Evolutionary conservation across 2,113 vertebrate genomes (phyloP).

Genomic region (Microcebus murinus): DNA sequence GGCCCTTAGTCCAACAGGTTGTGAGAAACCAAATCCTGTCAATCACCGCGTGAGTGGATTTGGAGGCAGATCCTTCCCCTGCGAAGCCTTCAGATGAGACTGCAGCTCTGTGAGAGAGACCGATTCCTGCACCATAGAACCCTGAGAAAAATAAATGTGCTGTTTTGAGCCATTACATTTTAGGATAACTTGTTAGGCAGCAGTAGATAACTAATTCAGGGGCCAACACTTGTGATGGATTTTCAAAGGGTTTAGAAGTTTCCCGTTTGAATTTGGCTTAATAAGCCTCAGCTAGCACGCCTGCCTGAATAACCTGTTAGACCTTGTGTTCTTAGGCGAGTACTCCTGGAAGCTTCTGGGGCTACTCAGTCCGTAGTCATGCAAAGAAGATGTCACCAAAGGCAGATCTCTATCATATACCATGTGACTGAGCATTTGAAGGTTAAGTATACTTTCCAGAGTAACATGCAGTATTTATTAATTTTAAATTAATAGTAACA

Average conservation of each 20-base stretch:
- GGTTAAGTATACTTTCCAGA: not conserved
- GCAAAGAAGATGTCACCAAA: not conserved
- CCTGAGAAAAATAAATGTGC: not conserved
- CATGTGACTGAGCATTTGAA: not conserved
- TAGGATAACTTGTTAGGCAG: not conserved
- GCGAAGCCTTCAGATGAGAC: conserved; percentile 2
- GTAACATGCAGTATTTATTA: not conserved
- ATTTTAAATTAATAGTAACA: not conserved
- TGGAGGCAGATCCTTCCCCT: not conserved
- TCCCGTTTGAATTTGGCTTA: conserved; percentile 54
- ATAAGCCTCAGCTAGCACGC: not conserved
- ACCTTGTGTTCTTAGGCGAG: not conserved
- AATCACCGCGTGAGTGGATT: not conserved
- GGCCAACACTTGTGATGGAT: conserved; percentile 17
- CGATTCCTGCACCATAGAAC: conserved; percentile 4
- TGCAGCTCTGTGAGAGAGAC: not conserved
- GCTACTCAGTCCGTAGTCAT: not conserved
- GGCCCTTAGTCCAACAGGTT: not conserved
- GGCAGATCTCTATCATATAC: not conserved
- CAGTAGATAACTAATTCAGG: not conserved
- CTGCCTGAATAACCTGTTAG: not conserved
- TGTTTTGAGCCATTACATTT: conserved; percentile 8
- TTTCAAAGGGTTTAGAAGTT: conserved; percentile 45
- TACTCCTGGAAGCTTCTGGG: conserved; percentile 30
- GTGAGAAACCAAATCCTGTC: not conserved